These are phyloP conservation scores for Phyllostomus hastatus DNA, from an alignment of 2,113 vertebrate species.

Conservation along the genomic window DNA sequence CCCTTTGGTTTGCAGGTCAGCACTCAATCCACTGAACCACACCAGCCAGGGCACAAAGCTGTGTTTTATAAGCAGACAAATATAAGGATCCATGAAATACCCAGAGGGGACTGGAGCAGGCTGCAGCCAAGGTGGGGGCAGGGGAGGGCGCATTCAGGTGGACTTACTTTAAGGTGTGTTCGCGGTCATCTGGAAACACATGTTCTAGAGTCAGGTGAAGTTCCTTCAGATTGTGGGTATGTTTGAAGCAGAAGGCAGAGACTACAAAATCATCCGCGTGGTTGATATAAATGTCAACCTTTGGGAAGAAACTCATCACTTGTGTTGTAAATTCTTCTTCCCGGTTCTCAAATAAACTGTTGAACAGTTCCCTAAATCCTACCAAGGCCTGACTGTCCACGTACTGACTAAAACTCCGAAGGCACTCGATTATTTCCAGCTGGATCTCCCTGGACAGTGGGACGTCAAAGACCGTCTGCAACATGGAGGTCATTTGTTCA, in stretches of 20 bases:
- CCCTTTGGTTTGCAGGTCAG: too few species aligned
- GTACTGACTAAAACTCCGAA: not conserved
- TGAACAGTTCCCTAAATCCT: not conserved
- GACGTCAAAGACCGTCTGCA: not conserved
- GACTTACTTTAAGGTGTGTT: not conserved
- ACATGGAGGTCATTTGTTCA: fast-evolving
- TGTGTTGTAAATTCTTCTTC: not conserved
- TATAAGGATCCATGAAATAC: not conserved
- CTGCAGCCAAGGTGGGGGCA: fast-evolving
- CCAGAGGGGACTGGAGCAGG: not conserved
- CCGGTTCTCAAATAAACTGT: not conserved
- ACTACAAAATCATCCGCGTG: fast-evolving
- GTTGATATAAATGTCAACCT: not conserved
- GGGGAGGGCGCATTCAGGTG: too few species aligned
- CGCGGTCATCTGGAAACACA: not conserved
- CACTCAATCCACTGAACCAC: not conserved
- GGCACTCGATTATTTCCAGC: not conserved
- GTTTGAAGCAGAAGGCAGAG: not conserved
- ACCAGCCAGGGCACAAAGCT: too few species aligned
- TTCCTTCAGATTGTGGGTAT: not conserved
- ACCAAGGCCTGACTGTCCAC: fast-evolving
- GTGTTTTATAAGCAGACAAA: not conserved
- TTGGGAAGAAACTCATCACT: conserved; percentile 3
- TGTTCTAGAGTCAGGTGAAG: not conserved
- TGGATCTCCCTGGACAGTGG: not conserved